phyloP scores from a whole-genome alignment of 2,797 vertebrate species.

The Betta splendens region DNA sequence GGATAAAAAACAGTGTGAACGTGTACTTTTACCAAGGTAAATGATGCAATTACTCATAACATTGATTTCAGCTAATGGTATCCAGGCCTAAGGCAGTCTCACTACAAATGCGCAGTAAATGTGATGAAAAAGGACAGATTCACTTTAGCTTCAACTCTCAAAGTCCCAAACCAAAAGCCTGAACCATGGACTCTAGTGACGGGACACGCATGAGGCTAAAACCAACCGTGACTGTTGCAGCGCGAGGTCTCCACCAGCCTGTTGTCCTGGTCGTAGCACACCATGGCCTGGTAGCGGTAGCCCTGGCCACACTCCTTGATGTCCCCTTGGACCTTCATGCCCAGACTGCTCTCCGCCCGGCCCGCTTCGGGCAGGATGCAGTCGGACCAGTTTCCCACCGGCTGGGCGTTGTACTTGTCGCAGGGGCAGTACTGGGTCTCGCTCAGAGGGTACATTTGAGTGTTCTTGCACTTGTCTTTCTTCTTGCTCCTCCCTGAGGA shows the following conservation, averaged over 20 bases:
- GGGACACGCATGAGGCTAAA: accelerated
- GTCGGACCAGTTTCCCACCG: constrained; percentile 97
- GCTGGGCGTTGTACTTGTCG: constrained; percentile 95
- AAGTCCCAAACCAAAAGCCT: background rate
- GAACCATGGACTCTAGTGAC: background rate
- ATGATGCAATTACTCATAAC: background rate
- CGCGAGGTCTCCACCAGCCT: constrained; percentile 92
- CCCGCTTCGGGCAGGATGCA: constrained; percentile 93
- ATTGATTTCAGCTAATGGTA: background rate
- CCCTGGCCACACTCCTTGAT: constrained; percentile 94
- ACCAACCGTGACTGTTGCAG: constrained; percentile 95
- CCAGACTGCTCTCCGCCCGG: constrained; percentile 80
- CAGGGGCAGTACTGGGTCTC: constrained; percentile 98
- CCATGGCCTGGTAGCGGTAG: constrained; percentile 97
- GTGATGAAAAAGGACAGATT: background rate
- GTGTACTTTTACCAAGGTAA: background rate
- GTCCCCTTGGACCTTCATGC: constrained; percentile 89
- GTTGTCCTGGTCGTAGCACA: constrained; percentile 94
- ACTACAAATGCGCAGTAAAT: background rate
- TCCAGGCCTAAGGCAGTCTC: background rate
- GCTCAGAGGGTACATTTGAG: constrained; percentile 91
- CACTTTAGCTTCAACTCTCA: background rate
- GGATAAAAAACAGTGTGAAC: background rate
- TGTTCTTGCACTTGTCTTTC: constrained; percentile 95
- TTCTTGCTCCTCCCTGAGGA: constrained; percentile 94